Base-by-base conservation (phyloP, 2,113 vertebrate species). In the Vidua macroura region DNA sequence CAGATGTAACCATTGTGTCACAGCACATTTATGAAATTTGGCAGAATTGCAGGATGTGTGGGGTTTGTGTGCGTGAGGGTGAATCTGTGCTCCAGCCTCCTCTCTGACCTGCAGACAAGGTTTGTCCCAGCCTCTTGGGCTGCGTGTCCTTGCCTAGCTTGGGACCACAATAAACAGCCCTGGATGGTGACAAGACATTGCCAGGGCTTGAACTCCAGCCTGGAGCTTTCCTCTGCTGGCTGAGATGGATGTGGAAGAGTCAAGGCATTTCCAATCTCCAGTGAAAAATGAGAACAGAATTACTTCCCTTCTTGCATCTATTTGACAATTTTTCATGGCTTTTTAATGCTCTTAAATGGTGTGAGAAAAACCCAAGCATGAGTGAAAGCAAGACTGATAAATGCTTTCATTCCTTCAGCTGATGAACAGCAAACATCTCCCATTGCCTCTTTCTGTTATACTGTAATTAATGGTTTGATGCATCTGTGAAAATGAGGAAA, bases 1-100 rank as follows among this genome's bases (percentile, higher is more conserved):
- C 69, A 74, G 88, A 74, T 81, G 90, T 58, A 87, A 81, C 92
- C 81, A 43, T 91, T 66, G 85, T 87, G 88, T 92, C 91, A 85
- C 10, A 49, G 70, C 17, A 33, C 79, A 62, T 74, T 93, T 79
- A 21, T 74, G 88, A 1, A 11, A 15, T 75, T 37, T n/a, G 82
- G 75, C 78, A 72, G 87, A 11, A 10, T 7, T 16, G 85, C 68
- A 12, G 30, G 76, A 11, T 18, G 67, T 18, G 62, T 8, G 49
- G 52, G 35, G 21, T 37, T 59, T 41, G 56, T 76, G 86, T 44
- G 80, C 2, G 7, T 41, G 53, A 39, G 43, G 82, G 69, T 9
- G 9, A 49, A 43, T 10, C 41, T 13, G 1, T 35, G 81, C 60
- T 44, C 46, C 64, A 15, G 0, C 15, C 63, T 80, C 80, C 23